These are phyloP conservation scores for Neosilurus mollespiculum DNA, from an alignment of 2,797 vertebrate species.

Conservation along the genomic window DNA sequence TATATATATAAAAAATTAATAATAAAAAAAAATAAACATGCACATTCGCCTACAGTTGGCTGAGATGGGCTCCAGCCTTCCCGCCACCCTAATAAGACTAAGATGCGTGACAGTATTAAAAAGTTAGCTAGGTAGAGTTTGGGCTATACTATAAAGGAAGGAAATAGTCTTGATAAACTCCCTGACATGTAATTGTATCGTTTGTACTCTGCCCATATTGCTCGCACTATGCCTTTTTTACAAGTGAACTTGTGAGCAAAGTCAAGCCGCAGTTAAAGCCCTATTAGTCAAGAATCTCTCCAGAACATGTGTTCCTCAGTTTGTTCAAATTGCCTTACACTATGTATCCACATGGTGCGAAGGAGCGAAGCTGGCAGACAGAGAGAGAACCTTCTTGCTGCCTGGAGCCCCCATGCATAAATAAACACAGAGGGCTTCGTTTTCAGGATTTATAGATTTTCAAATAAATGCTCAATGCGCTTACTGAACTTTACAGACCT, in stretches of 20 bases:
- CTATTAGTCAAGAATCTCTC: conserved; percentile 16
- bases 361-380: conserved; percentile 62
- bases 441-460: conserved; percentile 74
- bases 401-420: conserved; percentile 60
- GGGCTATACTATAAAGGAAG: neutral
- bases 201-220: conserved; percentile 21
- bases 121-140: neutral
- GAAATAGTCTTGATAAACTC: conserved; percentile 14
- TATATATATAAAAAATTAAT: too few species aligned
- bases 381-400: conserved; percentile 54
- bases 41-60: too few species aligned
- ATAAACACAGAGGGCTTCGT: conserved; percentile 71
- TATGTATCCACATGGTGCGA: conserved; percentile 49
- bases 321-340: conserved; percentile 31
- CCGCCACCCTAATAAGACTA: too few species aligned
- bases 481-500: conserved; percentile 69
- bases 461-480: conserved; percentile 67
- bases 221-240: conserved; percentile 31
- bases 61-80: too few species aligned
- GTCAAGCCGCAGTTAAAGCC: conserved; percentile 25
- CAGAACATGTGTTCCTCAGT: conserved; percentile 35
- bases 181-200: conserved; percentile 23
- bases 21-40: too few species aligned
- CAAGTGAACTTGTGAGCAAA: conserved; percentile 56
- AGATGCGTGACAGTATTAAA: too few species aligned